Evolutionary conservation across 2,113 vertebrate species (phyloP).

Genomic region (Myrmecobius fasciatus): DNA sequence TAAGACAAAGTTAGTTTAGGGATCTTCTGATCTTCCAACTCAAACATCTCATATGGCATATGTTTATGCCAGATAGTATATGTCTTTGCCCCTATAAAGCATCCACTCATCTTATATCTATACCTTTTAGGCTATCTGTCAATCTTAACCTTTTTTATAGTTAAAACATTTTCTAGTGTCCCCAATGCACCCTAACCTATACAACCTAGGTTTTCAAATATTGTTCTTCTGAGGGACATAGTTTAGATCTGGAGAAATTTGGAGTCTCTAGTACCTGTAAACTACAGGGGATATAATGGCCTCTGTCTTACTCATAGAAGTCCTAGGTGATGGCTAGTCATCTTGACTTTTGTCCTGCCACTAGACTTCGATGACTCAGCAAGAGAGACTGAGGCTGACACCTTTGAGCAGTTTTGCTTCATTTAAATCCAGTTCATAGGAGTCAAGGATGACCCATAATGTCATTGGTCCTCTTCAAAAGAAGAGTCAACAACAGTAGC

Average conservation of each 20-base stretch:
- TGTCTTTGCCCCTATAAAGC: background rate
- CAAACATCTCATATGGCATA: background rate
- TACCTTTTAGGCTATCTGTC: background rate
- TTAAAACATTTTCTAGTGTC: background rate
- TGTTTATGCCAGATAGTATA: background rate
- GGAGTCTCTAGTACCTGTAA: background rate
- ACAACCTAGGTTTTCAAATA: background rate
- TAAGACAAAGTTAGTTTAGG: background rate
- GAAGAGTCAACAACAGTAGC: background rate
- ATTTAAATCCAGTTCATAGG: background rate
- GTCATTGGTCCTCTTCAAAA: background rate
- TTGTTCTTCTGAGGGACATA: background rate
- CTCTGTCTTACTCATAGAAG: background rate
- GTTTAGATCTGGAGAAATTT: background rate
- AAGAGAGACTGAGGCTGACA: background rate
- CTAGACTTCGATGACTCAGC: background rate
- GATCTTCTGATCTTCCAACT: background rate
- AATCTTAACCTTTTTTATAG: background rate
- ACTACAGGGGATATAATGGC: background rate
- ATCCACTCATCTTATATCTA: background rate
- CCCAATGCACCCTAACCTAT: background rate
- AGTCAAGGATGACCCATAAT: background rate
- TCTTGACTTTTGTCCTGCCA: background rate
- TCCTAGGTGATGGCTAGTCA: background rate
- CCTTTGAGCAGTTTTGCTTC: background rate